Evolutionary conservation across 2,113 vertebrate genomes (phyloP).

Genomic region (Anser brachyrhynchus): DNA sequence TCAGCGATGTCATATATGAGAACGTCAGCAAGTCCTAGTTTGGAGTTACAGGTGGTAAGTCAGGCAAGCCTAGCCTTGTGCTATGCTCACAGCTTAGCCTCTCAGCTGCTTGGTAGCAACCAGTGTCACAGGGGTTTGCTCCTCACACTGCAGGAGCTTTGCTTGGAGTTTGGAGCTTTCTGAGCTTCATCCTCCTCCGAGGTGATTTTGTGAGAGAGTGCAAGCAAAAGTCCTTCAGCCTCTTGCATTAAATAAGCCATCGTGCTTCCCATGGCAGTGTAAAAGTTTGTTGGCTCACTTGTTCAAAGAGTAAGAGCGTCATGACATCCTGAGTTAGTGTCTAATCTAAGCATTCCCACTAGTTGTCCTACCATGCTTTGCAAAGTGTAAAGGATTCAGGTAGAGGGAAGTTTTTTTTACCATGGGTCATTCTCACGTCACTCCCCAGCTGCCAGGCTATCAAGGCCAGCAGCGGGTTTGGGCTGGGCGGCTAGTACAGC

Average conservation of each 20-base stretch:
- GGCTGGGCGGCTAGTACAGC: background rate
- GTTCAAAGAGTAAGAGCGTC: background rate
- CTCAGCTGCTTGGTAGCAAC: background rate
- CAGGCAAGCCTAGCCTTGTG: background rate
- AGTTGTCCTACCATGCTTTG: background rate
- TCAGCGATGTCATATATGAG: slow-evolving; percentile 94
- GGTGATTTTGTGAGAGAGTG: background rate
- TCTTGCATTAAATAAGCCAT: accelerated
- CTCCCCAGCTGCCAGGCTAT: background rate
- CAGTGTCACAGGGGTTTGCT: accelerated
- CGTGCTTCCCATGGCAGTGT: accelerated
- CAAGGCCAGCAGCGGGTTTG: background rate
- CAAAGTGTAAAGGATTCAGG: background rate
- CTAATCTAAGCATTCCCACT: background rate
- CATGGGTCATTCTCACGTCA: background rate
- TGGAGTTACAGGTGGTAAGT: slow-evolving; percentile 64
- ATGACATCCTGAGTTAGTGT: background rate
- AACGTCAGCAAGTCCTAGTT: slow-evolving; percentile 94
- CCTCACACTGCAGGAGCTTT: background rate
- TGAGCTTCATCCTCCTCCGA: background rate
- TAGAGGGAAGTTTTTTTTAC: background rate
- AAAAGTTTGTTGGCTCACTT: background rate
- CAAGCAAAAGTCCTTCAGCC: background rate
- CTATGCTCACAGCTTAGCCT: accelerated
- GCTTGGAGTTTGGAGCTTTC: background rate